These are phyloP conservation scores for Peromyscus melanophrys DNA, from an alignment of 2,797 vertebrate genomes.

Conservation along the genomic window DNA sequence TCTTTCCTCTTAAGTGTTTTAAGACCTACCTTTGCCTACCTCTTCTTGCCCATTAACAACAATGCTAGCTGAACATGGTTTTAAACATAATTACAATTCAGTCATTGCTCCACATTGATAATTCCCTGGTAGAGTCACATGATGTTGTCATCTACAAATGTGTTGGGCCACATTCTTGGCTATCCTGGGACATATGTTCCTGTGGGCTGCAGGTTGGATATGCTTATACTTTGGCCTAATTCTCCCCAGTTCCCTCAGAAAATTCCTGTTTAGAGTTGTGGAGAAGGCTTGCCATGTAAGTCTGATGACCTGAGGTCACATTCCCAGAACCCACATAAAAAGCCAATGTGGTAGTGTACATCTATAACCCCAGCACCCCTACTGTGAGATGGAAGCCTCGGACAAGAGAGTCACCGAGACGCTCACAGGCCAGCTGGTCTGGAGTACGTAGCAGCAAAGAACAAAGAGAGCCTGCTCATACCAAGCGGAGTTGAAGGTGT, in stretches of 20 bases:
- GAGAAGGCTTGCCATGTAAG: not conserved
- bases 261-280: not conserved
- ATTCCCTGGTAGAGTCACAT: not conserved
- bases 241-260: not conserved
- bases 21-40: not conserved
- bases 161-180: too few species aligned
- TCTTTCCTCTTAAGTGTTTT: not conserved
- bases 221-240: not conserved
- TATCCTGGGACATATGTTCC: not conserved
- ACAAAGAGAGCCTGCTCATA: not conserved
- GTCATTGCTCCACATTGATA: not conserved
- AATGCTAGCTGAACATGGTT: not conserved
- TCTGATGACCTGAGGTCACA: not conserved
- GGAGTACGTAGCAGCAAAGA: not conserved
- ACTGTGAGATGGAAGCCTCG: not conserved
- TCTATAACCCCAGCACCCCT: not conserved
- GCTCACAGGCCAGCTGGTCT: not conserved
- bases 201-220: not conserved
- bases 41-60: not conserved
- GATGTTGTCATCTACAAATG: not conserved
- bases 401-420: not conserved
- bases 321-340: not conserved
- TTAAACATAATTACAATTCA: not conserved
- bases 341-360: not conserved
- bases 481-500: not conserved